phyloP scores from a whole-genome alignment of 2,888 invertebrate genomes.

The Zygogramma bicolorata region DNA sequence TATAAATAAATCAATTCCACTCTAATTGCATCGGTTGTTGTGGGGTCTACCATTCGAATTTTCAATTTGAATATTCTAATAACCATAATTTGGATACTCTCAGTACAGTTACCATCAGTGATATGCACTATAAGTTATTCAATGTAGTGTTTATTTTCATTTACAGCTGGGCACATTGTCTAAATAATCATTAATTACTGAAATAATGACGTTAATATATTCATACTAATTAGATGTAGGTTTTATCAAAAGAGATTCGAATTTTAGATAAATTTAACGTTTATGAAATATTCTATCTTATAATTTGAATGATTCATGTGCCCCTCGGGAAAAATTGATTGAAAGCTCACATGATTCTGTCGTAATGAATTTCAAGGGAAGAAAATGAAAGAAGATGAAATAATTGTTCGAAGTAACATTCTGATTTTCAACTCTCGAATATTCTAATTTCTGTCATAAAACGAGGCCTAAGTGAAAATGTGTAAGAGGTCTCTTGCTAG shows the following conservation, averaged over 20 bases:
- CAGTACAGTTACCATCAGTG: not conserved
- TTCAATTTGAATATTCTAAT: conserved; percentile 22
- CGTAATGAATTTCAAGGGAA: not conserved
- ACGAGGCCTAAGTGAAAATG: too few relatives aligned
- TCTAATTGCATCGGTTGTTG: not conserved
- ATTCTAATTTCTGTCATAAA: too few relatives aligned
- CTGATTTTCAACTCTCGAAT: too few relatives aligned
- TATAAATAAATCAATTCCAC: not conserved
- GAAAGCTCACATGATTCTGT: not conserved
- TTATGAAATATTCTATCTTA: conserved; percentile 41
- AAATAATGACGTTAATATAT: conserved; percentile 49
- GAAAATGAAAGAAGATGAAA: not conserved
- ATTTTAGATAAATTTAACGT: conserved; percentile 42
- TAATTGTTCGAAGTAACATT: too few relatives aligned
- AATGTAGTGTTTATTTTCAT: conserved; percentile 16
- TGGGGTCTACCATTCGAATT: conserved; percentile 2
- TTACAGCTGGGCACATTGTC: conserved; percentile 42
- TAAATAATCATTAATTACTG: conserved; percentile 45
- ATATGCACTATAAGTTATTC: not conserved
- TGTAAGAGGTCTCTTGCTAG: too few relatives aligned
- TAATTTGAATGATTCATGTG: conserved; percentile 38
- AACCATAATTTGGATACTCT: not conserved
- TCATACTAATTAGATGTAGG: conserved; percentile 48
- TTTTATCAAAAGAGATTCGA: conserved; percentile 42
- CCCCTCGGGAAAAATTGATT: conserved; percentile 26